A percentile compares a stretch with the other conserved stretches of the same genome.
These are phyloP conservation scores for Mylabris sibirica DNA, from an alignment of 2,888 invertebrate genomes.

Conservation along the genomic window DNA sequence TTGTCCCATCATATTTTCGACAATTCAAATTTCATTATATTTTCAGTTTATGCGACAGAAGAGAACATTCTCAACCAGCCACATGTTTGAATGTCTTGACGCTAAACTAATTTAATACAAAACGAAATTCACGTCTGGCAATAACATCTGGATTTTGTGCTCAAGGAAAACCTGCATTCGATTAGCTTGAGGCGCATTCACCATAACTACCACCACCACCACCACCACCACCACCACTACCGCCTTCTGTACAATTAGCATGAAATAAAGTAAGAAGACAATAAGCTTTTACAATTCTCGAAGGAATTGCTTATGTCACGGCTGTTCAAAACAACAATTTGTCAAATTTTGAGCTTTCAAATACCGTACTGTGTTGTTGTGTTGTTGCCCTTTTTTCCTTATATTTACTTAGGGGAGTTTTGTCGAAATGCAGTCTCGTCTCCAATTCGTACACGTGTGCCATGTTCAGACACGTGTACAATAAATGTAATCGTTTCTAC, in stretches of 20 bases:
- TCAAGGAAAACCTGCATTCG: constrained; percentile 17
- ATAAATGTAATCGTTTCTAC: neutral
- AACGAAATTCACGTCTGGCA: constrained; percentile 16
- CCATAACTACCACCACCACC: neutral
- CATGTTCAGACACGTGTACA: constrained; percentile 6
- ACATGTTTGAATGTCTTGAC: constrained; percentile 11
- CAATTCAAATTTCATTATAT: constrained; percentile 1
- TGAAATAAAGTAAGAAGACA: constrained; percentile 16
- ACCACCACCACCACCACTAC: neutral
- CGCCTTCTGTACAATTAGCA: constrained; percentile 17
- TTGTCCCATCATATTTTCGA: neutral
- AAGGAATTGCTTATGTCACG: constrained; percentile 14
- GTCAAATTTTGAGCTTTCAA: constrained; percentile 10
- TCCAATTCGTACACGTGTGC: constrained; percentile 1
- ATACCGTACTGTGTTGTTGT: neutral
- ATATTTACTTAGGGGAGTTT: neutral
- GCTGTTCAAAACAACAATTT: constrained; percentile 11
- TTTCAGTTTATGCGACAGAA: neutral
- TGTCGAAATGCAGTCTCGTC: neutral
- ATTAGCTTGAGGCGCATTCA: constrained; percentile 16
- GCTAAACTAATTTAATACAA: constrained; percentile 15
- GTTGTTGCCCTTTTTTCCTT: neutral
- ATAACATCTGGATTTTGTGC: constrained; percentile 18
- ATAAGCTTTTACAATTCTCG: constrained; percentile 20
- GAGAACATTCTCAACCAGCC: neutral